Evolutionary conservation across 1,140 invertebrate genomes (phyloP).

Genomic region (Armadillidium nasatum): DNA sequence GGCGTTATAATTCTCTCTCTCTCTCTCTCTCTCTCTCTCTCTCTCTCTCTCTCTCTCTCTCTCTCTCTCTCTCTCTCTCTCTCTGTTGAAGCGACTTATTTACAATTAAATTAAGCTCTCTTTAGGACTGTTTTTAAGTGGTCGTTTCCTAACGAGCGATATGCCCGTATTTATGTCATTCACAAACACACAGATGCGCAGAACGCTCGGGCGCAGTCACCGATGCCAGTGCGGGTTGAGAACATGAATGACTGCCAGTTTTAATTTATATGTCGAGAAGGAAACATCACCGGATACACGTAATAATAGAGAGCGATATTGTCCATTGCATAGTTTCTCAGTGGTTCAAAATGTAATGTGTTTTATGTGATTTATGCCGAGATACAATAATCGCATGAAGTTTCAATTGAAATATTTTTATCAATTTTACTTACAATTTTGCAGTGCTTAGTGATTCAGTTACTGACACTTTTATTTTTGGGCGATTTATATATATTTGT

Average conservation of each 20-base stretch:
- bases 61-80: neutral
- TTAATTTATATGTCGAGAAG: conserved; percentile 3
- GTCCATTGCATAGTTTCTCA: too few relatives aligned
- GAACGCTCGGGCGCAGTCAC: neutral
- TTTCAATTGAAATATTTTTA: too few relatives aligned
- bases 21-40: too few relatives aligned
- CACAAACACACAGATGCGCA: neutral
- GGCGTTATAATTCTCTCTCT: too few relatives aligned
- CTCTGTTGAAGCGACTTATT: neutral
- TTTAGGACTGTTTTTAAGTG: neutral
- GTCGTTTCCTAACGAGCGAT: neutral
- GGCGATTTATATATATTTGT: too few relatives aligned
- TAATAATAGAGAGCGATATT: neutral
- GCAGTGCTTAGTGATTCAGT: too few relatives aligned
- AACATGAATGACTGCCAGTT: conserved; percentile 9
- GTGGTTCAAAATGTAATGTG: too few relatives aligned
- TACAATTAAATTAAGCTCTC: neutral
- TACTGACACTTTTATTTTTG: too few relatives aligned
- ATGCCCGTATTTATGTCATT: conserved; percentile 4
- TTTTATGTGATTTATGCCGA: too few relatives aligned
- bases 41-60: too few relatives aligned
- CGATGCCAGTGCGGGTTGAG: neutral
- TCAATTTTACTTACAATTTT: too few relatives aligned
- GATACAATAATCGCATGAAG: too few relatives aligned
- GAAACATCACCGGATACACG: neutral